A percentile compares a stretch with the other conserved stretches of the same genome.
phyloP scores from a whole-genome alignment of 1,140 invertebrate species.

The Cepaea nemoralis region DNA sequence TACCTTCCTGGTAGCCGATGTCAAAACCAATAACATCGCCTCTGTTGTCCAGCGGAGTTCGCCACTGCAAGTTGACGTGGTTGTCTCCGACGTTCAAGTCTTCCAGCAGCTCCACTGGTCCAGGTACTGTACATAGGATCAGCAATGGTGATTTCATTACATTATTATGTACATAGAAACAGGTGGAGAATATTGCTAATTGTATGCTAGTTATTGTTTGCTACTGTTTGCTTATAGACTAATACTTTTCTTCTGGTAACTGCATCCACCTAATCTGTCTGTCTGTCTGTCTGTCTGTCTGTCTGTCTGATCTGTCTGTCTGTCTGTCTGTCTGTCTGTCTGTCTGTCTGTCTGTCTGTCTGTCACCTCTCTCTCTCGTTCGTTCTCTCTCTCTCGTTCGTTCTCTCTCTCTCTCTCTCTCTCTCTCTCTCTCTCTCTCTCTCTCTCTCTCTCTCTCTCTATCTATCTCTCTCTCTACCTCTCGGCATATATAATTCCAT shows the following conservation, averaged over 20 bases:
- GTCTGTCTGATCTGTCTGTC: too few species aligned
- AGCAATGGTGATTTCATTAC: neutral
- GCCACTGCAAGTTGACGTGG: constrained; percentile 89
- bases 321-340: too few species aligned
- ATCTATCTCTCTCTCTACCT: neutral
- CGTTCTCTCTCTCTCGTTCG: too few species aligned
- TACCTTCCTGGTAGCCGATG: constrained; percentile 88
- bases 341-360: too few species aligned
- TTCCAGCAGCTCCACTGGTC: constrained; percentile 84
- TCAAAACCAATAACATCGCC: constrained; percentile 92
- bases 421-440: neutral
- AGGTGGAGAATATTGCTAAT: too few species aligned
- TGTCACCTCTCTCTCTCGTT: too few species aligned
- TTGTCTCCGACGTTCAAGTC: constrained; percentile 89
- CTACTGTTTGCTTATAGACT: too few species aligned
- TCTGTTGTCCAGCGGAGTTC: constrained; percentile 90
- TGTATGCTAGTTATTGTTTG: too few species aligned
- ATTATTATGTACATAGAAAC: constrained; percentile 5
- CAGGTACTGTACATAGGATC: constrained; percentile 80
- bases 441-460: neutral
- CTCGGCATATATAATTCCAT: neutral
- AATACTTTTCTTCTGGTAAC: too few species aligned
- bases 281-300: too few species aligned
- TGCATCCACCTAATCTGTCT: too few species aligned
- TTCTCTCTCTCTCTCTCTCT: neutral